These are phyloP conservation scores for Heliothis subflexa DNA, from an alignment of 1,140 invertebrate species.

Conservation along the genomic window DNA sequence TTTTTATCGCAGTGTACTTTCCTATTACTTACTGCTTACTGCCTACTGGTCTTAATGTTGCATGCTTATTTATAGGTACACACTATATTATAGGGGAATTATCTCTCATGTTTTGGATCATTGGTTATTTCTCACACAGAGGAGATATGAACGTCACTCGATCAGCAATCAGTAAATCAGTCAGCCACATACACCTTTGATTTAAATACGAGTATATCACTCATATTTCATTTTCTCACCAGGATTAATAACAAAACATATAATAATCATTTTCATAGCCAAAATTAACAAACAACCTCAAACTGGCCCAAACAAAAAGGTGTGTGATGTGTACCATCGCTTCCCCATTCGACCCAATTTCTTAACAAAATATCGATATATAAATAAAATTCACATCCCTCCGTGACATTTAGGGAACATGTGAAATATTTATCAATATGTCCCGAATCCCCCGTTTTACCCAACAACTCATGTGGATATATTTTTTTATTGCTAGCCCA, in stretches of 20 bases:
- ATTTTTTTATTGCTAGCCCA: too few relatives aligned
- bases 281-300: constrained; percentile 1
- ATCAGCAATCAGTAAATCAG: too few relatives aligned
- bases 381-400: constrained; percentile 15
- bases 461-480: not conserved
- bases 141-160: not conserved
- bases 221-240: not conserved
- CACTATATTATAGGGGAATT: too few relatives aligned
- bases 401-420: not conserved
- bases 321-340: not conserved
- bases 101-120: too few relatives aligned
- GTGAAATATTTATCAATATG: constrained; percentile 12
- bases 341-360: constrained; percentile 17
- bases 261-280: not conserved
- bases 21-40: too few relatives aligned
- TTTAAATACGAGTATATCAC: too few relatives aligned
- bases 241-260: not conserved
- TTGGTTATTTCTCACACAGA: too few relatives aligned
- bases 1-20: too few relatives aligned
- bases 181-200: too few relatives aligned
- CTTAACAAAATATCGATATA: constrained; percentile 31
- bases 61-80: too few relatives aligned
- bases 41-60: too few relatives aligned
- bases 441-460: not conserved
- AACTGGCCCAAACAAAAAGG: constrained; percentile 1